Conservation (phyloP, 2,113 vertebrate species). For the Heterocephalus glaber region DNA sequence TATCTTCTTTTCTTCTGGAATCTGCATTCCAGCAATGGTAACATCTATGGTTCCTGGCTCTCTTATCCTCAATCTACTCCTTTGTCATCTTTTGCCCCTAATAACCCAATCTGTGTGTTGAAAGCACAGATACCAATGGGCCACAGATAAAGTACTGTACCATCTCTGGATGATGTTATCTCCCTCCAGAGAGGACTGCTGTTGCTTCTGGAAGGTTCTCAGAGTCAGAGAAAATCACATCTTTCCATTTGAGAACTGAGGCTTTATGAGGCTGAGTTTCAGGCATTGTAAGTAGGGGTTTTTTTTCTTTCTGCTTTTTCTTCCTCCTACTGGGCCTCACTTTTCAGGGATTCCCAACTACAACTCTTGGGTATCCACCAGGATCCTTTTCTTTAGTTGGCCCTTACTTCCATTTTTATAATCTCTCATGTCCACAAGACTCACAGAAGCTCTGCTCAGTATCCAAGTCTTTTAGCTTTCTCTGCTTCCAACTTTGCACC, state of each 20-base stretch:
- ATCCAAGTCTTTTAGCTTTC: not conserved
- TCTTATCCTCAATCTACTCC: not conserved
- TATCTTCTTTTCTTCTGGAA: not conserved
- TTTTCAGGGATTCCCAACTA: not conserved
- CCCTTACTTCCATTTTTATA: not conserved
- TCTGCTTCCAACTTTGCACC: not conserved
- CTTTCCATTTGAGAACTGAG: not conserved
- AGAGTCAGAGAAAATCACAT: no score
- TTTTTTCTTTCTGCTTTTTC: not conserved
- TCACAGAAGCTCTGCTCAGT: not conserved
- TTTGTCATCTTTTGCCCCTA: not conserved
- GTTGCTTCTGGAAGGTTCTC: not conserved
- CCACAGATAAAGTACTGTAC: not conserved
- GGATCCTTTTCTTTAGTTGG: not conserved
- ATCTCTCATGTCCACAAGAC: not conserved
- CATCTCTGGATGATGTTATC: not conserved
- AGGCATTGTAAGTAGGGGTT: rapidly evolving
- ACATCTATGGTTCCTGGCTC: no score
- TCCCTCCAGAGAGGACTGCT: no score
- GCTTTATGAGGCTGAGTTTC: not conserved
- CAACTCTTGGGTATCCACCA: not conserved
- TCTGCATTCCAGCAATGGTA: not conserved
- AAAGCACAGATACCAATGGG: not conserved
- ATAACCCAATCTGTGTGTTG: not conserved
- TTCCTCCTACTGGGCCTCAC: rapidly evolving